phyloP scores from a whole-genome alignment of 2,888 invertebrate genomes.

The Gymnocheta viridis region DNA sequence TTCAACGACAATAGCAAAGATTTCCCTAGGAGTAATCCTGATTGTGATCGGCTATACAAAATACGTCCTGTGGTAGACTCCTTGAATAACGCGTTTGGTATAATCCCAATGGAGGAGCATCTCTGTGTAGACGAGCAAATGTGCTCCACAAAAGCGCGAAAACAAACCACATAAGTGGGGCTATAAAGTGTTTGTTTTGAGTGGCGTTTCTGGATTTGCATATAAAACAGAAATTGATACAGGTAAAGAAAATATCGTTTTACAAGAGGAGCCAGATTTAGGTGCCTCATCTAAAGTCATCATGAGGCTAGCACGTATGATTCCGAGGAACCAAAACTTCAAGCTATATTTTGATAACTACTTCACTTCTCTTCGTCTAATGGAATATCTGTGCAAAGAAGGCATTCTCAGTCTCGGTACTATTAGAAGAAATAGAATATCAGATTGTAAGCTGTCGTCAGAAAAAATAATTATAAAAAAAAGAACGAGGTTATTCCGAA shows the following conservation, averaged over 20 bases:
- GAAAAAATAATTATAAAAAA: slow-evolving; percentile 51
- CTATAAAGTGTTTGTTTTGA: slow-evolving; percentile 27
- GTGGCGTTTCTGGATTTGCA: background rate
- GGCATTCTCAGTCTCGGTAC: slow-evolving; percentile 42
- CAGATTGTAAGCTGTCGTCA: slow-evolving; percentile 39
- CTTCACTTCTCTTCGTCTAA: slow-evolving; percentile 53
- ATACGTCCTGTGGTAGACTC: slow-evolving; percentile 4
- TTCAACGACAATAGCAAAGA: slow-evolving; percentile 34
- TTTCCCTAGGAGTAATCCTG: slow-evolving; percentile 3
- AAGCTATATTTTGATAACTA: slow-evolving; percentile 63
- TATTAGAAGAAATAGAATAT: slow-evolving; percentile 44
- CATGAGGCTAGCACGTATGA: no score
- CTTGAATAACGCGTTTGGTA: slow-evolving; percentile 11
- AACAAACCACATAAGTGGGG: no score
- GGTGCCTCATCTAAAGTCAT: slow-evolving; percentile 12
- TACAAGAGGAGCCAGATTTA: background rate
- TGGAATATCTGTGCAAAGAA: slow-evolving; percentile 42
- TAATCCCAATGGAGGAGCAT: slow-evolving; percentile 14
- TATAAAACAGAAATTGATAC: slow-evolving; percentile 22
- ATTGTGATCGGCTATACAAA: slow-evolving; percentile 27
- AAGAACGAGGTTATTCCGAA: slow-evolving; percentile 58
- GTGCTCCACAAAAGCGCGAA: slow-evolving; percentile 21
- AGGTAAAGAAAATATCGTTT: background rate
- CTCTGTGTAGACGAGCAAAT: slow-evolving; percentile 26
- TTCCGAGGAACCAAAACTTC: slow-evolving; percentile 47